phyloP scores from a whole-genome alignment of 2,888 invertebrate genomes.

The Cylloceria caligata region DNA sequence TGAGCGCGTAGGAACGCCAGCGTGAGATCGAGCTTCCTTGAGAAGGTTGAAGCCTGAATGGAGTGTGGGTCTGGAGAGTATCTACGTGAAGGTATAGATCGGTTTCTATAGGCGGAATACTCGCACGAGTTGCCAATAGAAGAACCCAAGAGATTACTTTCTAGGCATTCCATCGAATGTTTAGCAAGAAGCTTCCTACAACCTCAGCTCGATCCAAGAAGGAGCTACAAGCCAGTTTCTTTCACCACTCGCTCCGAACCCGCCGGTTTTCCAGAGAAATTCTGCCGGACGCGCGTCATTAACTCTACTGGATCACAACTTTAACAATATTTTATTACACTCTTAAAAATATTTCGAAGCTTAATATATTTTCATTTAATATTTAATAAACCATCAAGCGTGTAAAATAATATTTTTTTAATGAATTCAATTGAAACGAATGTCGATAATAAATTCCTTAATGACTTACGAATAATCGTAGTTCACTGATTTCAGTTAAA shows the following conservation, averaged over 20 bases:
- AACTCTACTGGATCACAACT: constrained; percentile 6
- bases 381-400: too few relatives aligned
- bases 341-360: too few relatives aligned
- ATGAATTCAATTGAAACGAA: too few relatives aligned
- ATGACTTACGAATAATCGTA: too few relatives aligned
- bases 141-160: constrained; percentile 71
- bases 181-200: constrained; percentile 72
- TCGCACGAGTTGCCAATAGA: constrained; percentile 7
- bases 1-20: constrained; percentile 14
- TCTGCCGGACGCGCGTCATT: constrained; percentile 9
- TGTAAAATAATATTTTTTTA: too few relatives aligned
- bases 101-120: neutral
- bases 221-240: constrained; percentile 49
- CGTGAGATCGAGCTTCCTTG: constrained; percentile 58
- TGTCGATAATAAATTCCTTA: too few relatives aligned
- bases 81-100: constrained; percentile 6
- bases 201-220: constrained; percentile 52
- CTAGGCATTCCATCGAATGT: constrained; percentile 73
- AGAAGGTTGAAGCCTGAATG: constrained; percentile 44
- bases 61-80: constrained; percentile 1
- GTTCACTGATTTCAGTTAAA: too few relatives aligned
- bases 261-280: constrained; percentile 3
- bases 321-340: constrained; percentile 29
- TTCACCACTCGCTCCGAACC: constrained; percentile 53
- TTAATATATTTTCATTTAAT: too few relatives aligned